Evolutionary conservation across 2,888 invertebrate genomes (phyloP).

Genomic region (Alsophila aescularia): DNA sequence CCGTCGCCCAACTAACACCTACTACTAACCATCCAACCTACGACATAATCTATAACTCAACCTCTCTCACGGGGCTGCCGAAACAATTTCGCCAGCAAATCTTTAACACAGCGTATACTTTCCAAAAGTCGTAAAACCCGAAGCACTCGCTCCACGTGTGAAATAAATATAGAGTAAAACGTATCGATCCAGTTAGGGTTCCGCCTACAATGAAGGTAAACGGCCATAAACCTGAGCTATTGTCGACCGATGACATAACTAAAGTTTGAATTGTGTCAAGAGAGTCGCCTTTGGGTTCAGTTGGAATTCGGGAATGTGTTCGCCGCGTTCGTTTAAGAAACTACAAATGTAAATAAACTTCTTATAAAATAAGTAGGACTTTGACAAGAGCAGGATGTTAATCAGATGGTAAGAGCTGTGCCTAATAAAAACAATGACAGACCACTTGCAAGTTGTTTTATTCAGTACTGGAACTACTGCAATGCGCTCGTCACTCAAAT

Average conservation of each 20-base stretch:
- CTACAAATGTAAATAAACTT: too few species aligned
- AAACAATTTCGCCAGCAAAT: conserved; percentile 1
- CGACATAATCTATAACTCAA: too few species aligned
- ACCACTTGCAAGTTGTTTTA: too few species aligned
- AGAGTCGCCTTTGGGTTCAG: conserved; percentile 8
- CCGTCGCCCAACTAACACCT: too few species aligned
- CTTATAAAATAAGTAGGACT: too few species aligned
- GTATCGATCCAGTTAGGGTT: conserved; percentile 16
- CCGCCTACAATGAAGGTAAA: conserved; percentile 31
- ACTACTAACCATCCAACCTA: too few species aligned
- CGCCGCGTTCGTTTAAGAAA: not conserved
- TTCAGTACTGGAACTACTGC: too few species aligned
- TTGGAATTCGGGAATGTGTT: not conserved
- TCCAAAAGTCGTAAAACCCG: conserved; percentile 18
- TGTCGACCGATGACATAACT: conserved; percentile 26
- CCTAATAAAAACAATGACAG: too few species aligned
- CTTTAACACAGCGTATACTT: not conserved
- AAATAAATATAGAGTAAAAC: conserved; percentile 15
- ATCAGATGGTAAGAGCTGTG: too few species aligned
- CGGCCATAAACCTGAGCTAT: conserved; percentile 32
- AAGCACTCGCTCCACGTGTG: conserved; percentile 7
- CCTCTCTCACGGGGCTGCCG: not conserved
- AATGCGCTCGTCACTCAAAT: too few species aligned
- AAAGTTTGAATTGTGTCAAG: conserved; percentile 5
- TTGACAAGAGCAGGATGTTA: too few species aligned